Evolutionary conservation across 2,888 invertebrate species (phyloP), one percentile per base, ranked within the genome.

Genomic region (Nomada ruficornis): DNA sequence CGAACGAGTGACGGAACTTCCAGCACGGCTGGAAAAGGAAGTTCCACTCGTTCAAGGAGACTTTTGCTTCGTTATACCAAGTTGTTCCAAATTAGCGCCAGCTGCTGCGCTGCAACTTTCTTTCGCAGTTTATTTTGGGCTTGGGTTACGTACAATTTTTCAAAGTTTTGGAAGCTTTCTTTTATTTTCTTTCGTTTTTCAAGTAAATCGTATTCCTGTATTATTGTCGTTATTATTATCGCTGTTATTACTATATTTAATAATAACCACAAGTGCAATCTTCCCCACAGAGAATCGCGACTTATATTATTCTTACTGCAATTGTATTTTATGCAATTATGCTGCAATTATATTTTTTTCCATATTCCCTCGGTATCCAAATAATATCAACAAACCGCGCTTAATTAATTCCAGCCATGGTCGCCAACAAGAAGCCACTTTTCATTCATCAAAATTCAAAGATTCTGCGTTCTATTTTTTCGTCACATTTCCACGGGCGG

Each of bases 381-480:
- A 36, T 52, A 52, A 65, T 65, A 29, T n/a, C 52, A 15, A 15
- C 26, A 29, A 52, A 52, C 52, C 52, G 20, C 20, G 65, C 11
- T 68, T 67, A 54, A 23, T 36, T 54, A 67, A 67, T 67, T 54
- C 36, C 63, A 23, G 26, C 57, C 29, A 18, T 15, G 57, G 26
- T 57, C 57, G 26, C 18, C 29, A 63, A 47, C 62, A 11, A 47
- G 62, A 18, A n/a, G 36, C 5, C 20, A 44, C 5, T 11, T 13
- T 13, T 29, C 44, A 47, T 76, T 76, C 52, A 64, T 64, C 26
- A 47, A 29, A 47, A 50, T 64, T 47, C 64, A 23, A 15, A 18
- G 44, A 62, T 42, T 23, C 57, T 11, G 57, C 0, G n/a, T 26
- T 18, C 42, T 42, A 20, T 44, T 62, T 62, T 64, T 44, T 63